Base-by-base conservation (phyloP, 1,140 invertebrate species). In the Zaprionus ghesquierei region DNA sequence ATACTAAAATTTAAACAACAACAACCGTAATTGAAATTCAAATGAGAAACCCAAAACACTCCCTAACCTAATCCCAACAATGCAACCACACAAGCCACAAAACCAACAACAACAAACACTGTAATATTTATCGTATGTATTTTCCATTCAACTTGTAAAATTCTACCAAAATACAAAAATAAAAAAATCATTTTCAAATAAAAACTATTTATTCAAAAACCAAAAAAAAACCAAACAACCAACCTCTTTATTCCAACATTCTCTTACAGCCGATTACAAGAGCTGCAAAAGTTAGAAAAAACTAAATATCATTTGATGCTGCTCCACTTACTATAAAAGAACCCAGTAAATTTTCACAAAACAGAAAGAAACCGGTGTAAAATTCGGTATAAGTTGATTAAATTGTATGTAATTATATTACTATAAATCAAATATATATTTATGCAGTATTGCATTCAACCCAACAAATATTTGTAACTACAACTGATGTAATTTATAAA, bases 141-240 rank as follows among this genome's bases (percentile, higher is more conserved):
- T 86, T 87, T 89, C 80, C 77, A 80, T 89, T 89, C 77, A 89
- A 89, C 69, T 89, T 89, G 84, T 89, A 89, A 89, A 89, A 89
- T 89, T 89, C 84, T 79, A 87, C 79, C 75, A 89, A 87, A 86
- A 85, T 75, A 66, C 75, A 75, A 64, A 82, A 66, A 70, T 60
- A 59, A 75, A 69, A 63, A 68, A 79, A 81, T 77, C 74, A 81
- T 79, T 89, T 89, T 89, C 81, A 81, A 89, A 89, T 89, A 89
- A 89, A 87, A 89, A 84, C 77, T 89, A 89, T 89, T 89, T 89
- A 89, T 89, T 89, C 84, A 89, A 89, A 89, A 89, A 89, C 69
- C 79, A 89, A 89, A 72, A 44, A 50, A 69, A 77, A 85, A 87
- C 69, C 51, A 63, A 74, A 54, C 60, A 61, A 61, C 38, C 44